Evolutionary conservation across 2,113 vertebrate species (phyloP), one percentile per base, ranked within the genome.

Genomic region (Spheniscus mendiculus): DNA sequence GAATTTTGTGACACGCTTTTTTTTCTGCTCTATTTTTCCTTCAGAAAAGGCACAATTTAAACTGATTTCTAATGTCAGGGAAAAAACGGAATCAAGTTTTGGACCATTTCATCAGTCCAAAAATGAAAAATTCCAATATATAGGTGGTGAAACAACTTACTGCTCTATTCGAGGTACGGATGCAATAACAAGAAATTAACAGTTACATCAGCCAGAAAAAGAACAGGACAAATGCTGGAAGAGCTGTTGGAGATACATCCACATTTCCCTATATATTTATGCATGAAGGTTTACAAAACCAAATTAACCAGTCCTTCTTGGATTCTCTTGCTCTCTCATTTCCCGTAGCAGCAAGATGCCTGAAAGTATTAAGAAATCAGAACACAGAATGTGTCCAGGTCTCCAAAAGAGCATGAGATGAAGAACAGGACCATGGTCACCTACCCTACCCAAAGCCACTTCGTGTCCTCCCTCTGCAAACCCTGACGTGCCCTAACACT

Each of bases 131-230:
- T 58, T 38, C 44, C 63, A 25, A 11, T 69, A 55, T 29, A 77
- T 10, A 3, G 0, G 19, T 70, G 50, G 36, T 52, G 61, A 89
- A 85, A 61, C 22, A 71, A 61, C 32, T 65, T 76, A 66, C 21
- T 70, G 38, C 18, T 83, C 18, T 90, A 42, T 62, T 67, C 20
- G 4, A 63, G 27, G 45, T 58, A 69, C 0, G 1, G 53, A 53
- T 81, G 53, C 58, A 77, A 18, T n/a, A 84, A 89, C n/a, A 87
- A 87, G 38, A 81, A 93, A 85, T 79, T 72, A 72, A 70, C 15
- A 27, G 62, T 67, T 83, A 63, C 11, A 59, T 36, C 67, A 42
- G 49, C 22, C 40, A 52, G 53, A 90, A 61, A 47, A 44, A 45
- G 7, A 63, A 34, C 11, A 42, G 40, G 30, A 32, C 5, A 56